Conservation (phyloP, 2,113 vertebrate genomes). For the Urocynchramus pylzowi region DNA sequence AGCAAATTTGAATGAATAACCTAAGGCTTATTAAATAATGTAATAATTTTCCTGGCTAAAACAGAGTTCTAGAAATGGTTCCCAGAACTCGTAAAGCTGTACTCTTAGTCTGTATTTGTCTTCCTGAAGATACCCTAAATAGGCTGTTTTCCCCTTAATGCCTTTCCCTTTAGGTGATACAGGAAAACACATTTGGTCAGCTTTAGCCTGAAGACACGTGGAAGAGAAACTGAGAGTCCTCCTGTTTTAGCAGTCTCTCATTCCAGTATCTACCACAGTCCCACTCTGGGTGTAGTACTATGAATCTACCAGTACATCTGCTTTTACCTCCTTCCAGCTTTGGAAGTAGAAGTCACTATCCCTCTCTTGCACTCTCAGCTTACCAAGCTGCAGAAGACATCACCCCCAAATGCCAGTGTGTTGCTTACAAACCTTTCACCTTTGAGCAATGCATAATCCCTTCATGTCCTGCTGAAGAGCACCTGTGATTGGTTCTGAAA, state of each 20-base stretch:
- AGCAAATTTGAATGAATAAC: neutral
- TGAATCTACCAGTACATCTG: neutral
- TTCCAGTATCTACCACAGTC: neutral
- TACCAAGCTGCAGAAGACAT: neutral
- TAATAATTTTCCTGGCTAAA: neutral
- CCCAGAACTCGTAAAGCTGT: neutral
- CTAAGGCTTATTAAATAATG: neutral
- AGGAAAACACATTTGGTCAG: neutral
- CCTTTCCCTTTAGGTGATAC: neutral
- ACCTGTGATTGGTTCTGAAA: neutral
- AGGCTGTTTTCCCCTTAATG: neutral
- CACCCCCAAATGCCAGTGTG: neutral
- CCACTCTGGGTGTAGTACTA: neutral
- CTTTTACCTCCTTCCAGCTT: neutral
- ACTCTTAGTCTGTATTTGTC: neutral
- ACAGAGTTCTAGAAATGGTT: neutral
- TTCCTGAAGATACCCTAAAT: neutral
- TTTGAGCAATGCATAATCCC: accelerated
- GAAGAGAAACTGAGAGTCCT: neutral
- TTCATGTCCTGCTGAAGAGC: neutral
- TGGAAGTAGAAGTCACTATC: accelerated
- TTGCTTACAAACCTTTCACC: neutral
- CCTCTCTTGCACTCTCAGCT: neutral
- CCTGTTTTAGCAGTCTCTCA: neutral
- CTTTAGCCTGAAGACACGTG: neutral